A percentile compares a stretch with the other conserved stretches of the same genome.
phyloP scores from a whole-genome alignment of 2,113 vertebrate species.

The Forbesichthys agassizii region DNA sequence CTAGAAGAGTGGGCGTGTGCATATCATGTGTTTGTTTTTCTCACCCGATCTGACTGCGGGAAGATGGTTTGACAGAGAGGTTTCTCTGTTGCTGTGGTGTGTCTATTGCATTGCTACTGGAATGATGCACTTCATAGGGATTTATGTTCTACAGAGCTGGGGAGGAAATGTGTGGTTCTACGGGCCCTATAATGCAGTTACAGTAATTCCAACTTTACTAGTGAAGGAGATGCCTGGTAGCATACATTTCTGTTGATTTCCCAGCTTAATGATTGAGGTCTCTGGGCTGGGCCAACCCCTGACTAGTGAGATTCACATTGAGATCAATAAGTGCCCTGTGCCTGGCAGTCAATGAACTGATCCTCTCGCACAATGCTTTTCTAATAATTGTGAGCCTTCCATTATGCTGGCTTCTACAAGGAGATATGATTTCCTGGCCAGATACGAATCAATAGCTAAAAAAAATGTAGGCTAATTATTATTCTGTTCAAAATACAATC shows the following conservation, averaged over 20 bases:
- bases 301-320: neutral
- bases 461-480: neutral
- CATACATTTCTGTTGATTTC: neutral
- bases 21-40: slow-evolving; percentile 22
- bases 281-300: neutral
- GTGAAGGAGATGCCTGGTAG: slow-evolving; percentile 17
- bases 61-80: slow-evolving; percentile 21
- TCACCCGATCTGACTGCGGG: slow-evolving; percentile 25
- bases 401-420: slow-evolving; percentile 16
- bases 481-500: neutral
- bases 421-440: slow-evolving; percentile 12
- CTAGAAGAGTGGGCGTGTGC: no score
- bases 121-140: neutral
- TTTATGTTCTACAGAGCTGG: neutral
- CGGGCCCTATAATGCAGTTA: no score
- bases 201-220: neutral
- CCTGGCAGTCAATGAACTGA: neutral
- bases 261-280: neutral
- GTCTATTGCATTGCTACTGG: neutral
- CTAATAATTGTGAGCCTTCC: slow-evolving; percentile 12
- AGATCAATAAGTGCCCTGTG: neutral
- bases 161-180: no score
- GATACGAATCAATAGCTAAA: slow-evolving; percentile 19
- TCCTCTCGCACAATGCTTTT: slow-evolving; percentile 7
- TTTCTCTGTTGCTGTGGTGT: neutral